phyloP scores from a whole-genome alignment of 2,113 vertebrate species.

The Oncorhynchus keta region DNA sequence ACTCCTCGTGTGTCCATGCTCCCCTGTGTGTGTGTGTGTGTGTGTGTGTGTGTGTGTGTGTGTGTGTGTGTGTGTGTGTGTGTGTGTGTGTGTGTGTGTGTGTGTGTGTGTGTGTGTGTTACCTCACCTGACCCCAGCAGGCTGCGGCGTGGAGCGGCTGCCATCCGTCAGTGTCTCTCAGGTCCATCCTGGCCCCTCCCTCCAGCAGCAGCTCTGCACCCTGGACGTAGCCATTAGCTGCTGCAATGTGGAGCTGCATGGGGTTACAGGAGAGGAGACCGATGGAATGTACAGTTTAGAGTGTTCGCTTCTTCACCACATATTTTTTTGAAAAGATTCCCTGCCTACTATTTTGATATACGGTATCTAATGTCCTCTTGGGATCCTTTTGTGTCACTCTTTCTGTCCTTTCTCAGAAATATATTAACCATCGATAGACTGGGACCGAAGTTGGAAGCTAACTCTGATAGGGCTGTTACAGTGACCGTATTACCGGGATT shows the following conservation, averaged over 20 bases:
- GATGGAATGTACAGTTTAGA: not conserved
- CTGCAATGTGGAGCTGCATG: conserved; percentile 87
- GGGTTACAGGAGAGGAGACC: not conserved
- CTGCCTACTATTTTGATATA: too few relatives aligned
- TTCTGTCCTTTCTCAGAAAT: not conserved
- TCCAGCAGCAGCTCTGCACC: conserved; percentile 92
- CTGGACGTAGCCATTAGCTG: conserved; percentile 92
- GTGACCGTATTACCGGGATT: too few relatives aligned
- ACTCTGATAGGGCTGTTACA: too few relatives aligned
- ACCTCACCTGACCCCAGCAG: conserved; percentile 94
- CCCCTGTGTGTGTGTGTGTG: conserved; percentile 24
- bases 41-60: conserved; percentile 33
- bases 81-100: conserved; percentile 26
- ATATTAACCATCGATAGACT: not conserved
- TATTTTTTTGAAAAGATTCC: too few relatives aligned
- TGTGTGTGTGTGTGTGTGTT: conserved; percentile 29
- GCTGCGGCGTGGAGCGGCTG: conserved; percentile 94
- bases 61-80: conserved; percentile 29
- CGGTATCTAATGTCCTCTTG: too few relatives aligned
- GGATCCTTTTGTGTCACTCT: not conserved
- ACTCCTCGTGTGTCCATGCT: not conserved
- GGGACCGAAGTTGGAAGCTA: too few relatives aligned
- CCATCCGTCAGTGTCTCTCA: conserved; percentile 92
- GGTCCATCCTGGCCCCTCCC: conserved; percentile 85
- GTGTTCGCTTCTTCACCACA: too few relatives aligned